Percentiles rank a stretch among this genome's conserved stretches.
Evolutionary conservation across 1,140 invertebrate genomes (phyloP).

Genomic region (Drosophila setifemur): DNA sequence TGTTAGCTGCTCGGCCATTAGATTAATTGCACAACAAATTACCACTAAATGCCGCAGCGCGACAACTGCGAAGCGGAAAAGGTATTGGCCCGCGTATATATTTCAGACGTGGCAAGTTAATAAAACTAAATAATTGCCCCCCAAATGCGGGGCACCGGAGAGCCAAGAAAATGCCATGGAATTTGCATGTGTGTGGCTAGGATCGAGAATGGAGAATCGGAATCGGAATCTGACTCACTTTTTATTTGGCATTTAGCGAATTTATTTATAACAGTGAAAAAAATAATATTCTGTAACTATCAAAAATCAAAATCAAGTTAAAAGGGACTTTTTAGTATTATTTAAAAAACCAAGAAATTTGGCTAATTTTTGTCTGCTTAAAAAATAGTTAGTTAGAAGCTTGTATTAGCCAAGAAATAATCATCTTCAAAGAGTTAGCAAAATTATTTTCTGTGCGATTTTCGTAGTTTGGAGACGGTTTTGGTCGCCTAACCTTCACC

Average conservation of each 20-base stretch:
- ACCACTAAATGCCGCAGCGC: conserved; percentile 27
- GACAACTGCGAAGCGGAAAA: conserved; percentile 39
- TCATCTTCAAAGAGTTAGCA: too few relatives aligned
- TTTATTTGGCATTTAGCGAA: not conserved
- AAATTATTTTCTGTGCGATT: not conserved
- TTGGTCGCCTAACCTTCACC: conserved; percentile 57
- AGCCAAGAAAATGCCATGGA: not conserved
- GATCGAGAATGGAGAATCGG: too few relatives aligned
- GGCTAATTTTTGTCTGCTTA: too few relatives aligned
- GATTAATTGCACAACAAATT: conserved; percentile 46
- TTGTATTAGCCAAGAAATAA: too few relatives aligned
- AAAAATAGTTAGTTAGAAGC: too few relatives aligned
- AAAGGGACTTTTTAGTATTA: too few relatives aligned
- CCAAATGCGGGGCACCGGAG: not conserved
- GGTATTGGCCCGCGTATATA: not conserved
- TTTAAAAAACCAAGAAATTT: too few relatives aligned
- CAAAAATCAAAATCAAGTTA: too few relatives aligned
- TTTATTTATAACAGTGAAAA: too few relatives aligned
- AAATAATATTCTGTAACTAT: too few relatives aligned
- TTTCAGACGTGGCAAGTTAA: conserved; percentile 1
- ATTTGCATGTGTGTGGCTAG: conserved; percentile 4
- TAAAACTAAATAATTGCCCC: conserved; percentile 5
- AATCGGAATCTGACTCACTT: too few relatives aligned
- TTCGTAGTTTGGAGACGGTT: not conserved
- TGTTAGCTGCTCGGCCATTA: conserved; percentile 23